Evolutionary conservation across 2,888 invertebrate species (phyloP), one percentile per base, ranked within the genome.

Genomic region (Amphipoea oculea): DNA sequence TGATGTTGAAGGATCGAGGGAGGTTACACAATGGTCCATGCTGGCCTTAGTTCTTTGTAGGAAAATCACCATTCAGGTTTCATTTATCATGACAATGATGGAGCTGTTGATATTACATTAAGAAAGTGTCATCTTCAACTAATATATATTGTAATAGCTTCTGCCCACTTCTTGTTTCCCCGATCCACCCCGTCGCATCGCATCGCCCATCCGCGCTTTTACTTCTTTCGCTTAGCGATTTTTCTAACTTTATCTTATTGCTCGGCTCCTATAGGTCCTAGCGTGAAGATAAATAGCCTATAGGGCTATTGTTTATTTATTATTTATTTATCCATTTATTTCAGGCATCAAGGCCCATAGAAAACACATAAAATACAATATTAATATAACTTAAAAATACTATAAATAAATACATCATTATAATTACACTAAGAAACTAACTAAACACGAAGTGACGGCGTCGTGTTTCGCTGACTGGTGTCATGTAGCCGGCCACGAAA

Each of bases 21-120:
- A 23, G 63, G 72, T 48, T 73, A 76, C 36, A 85, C 74, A 83
- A 83, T 85, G 68, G 68, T 20, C 69, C 63, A 65, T 51, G 75
- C 57, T 81, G 75, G 81, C 57, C 66, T 85, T 68, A 54, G 9
- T n/a, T 29, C 60, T 73, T 70, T 66, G 65, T 57, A 66, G n/a
- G 40, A 85, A 85, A 85, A 84, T 79, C 74, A 48, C 65, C 6
- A 65, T 65, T 79, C 71, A 65, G 48, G 36, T 29, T 76, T 29
- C 40, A 42, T 69, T 69, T 65, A 79, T 29, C 29, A 63, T 62
- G 71, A 73, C 63, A 68, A 79, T 72, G 68, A 73, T 65, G 23
- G 72, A 73, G n/a, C 45, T 80, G 48, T 65, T 65, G 51, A 45
- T 69, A 80, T 78, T 51, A n/a, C 12, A 20, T 76, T n/a, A 40